Evolutionary conservation across 2,113 vertebrate species (phyloP).

Genomic region (Spea bombifrons): DNA sequence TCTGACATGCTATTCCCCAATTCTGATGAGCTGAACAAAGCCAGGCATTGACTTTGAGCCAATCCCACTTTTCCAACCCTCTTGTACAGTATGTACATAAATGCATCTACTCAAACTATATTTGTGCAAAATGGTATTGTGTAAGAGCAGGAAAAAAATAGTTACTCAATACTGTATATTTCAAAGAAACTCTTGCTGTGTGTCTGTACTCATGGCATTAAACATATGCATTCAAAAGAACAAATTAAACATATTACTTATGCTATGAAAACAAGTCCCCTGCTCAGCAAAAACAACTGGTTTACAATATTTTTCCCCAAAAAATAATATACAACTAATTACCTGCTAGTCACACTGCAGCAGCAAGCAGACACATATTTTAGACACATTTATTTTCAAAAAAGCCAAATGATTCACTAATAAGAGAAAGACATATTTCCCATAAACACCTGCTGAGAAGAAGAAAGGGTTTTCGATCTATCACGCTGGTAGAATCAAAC

Average conservation of each 20-base stretch:
- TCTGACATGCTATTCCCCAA: no score
- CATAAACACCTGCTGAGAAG: not conserved
- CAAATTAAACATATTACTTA: constrained; percentile 15
- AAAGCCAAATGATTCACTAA: constrained; percentile 5
- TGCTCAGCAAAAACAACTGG: constrained; percentile 9
- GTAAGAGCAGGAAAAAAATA: no score
- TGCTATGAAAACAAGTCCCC: not conserved
- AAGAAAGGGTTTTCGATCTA: constrained; percentile 12
- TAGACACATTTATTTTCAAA: constrained; percentile 2
- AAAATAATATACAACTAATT: constrained; percentile 10
- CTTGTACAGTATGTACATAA: no score
- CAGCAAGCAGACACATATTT: not conserved
- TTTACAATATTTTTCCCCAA: not conserved
- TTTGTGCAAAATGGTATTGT: no score
- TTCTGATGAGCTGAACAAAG: no score
- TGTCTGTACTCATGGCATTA: not conserved
- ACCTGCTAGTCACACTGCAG: constrained; percentile 9
- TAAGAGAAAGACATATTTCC: constrained; percentile 4
- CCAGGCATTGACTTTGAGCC: no score
- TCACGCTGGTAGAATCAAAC: constrained; percentile 6
- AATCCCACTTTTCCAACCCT: no score
- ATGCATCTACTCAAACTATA: no score
- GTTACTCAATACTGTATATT: no score
- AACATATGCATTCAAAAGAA: not conserved
- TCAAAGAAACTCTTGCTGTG: not conserved